Evolutionary conservation across 2,113 vertebrate species (phyloP).

Genomic region (Telmatochromis bifrenatus): DNA sequence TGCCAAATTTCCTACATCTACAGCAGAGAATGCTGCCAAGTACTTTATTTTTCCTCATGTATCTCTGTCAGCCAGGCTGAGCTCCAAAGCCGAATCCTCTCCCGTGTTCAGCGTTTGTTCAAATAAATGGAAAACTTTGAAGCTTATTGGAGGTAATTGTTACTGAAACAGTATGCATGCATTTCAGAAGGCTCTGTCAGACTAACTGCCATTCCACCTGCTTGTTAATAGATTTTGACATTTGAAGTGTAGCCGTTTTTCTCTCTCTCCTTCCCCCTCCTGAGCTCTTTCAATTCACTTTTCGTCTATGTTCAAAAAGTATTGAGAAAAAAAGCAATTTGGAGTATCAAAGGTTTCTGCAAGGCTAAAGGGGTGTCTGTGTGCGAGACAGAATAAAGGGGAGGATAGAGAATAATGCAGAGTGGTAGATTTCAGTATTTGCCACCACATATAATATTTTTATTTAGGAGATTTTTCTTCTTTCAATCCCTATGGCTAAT

Average conservation of each 20-base stretch:
- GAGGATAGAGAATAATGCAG: neutral
- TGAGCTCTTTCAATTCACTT: neutral
- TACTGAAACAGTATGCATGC: neutral
- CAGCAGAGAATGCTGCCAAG: neutral
- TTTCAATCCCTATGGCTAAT: neutral
- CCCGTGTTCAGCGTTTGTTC: neutral
- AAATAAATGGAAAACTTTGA: conserved; percentile 4
- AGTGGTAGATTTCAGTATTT: neutral
- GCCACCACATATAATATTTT: neutral
- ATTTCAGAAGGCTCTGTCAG: neutral
- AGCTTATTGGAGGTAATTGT: conserved; percentile 8
- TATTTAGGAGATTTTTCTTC: neutral
- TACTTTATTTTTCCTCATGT: neutral
- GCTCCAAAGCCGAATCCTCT: neutral
- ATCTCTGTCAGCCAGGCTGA: conserved; percentile 19
- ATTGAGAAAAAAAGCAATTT: neutral
- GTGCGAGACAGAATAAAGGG: neutral
- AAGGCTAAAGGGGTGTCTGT: neutral
- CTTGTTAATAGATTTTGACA: conserved; percentile 7
- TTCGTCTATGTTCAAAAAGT: neutral
- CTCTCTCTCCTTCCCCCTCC: neutral
- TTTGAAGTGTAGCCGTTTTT: neutral
- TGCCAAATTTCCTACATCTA: neutral
- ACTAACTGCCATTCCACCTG: conserved; percentile 1
- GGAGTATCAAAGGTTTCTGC: neutral